phyloP scores from a whole-genome alignment of 2,888 invertebrate genomes.

The Theristus sp. region DNA sequence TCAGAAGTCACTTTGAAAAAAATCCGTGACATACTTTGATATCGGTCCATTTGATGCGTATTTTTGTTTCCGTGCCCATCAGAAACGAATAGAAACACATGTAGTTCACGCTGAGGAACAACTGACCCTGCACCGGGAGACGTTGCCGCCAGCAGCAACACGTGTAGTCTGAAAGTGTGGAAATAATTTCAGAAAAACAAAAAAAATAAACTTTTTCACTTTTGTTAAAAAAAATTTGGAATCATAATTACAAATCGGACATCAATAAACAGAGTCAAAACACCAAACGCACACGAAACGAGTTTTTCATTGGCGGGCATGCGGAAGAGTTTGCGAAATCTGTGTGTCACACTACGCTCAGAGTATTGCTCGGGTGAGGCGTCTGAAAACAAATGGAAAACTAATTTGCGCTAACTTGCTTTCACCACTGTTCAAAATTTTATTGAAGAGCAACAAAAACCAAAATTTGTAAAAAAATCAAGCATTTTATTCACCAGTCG shows the following conservation, averaged over 20 bases:
- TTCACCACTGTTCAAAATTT: too few species aligned
- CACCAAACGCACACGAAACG: slow-evolving; percentile 54
- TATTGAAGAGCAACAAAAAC: neutral
- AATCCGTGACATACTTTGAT: too few species aligned
- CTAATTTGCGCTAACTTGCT: neutral
- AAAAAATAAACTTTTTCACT: neutral
- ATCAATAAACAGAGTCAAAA: neutral
- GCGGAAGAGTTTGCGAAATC: slow-evolving; percentile 69
- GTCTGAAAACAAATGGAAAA: slow-evolving; percentile 39
- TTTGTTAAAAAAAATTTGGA: neutral
- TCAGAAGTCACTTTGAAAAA: too few species aligned
- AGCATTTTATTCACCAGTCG: neutral
- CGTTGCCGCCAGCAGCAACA: slow-evolving; percentile 64
- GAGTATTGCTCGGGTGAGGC: slow-evolving; percentile 47
- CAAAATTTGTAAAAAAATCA: neutral
- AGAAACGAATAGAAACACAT: slow-evolving; percentile 88
- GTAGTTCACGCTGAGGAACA: slow-evolving; percentile 87
- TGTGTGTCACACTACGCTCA: slow-evolving; percentile 55
- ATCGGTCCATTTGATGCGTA: slow-evolving; percentile 74
- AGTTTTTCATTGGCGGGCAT: slow-evolving; percentile 82
- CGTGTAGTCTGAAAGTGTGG: slow-evolving; percentile 35
- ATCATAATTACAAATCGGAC: neutral
- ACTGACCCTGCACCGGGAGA: slow-evolving; percentile 84
- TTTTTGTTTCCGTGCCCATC: slow-evolving; percentile 67
- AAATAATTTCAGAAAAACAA: neutral